phyloP scores from a whole-genome alignment of 2,113 vertebrate genomes.

The Natator depressus region DNA sequence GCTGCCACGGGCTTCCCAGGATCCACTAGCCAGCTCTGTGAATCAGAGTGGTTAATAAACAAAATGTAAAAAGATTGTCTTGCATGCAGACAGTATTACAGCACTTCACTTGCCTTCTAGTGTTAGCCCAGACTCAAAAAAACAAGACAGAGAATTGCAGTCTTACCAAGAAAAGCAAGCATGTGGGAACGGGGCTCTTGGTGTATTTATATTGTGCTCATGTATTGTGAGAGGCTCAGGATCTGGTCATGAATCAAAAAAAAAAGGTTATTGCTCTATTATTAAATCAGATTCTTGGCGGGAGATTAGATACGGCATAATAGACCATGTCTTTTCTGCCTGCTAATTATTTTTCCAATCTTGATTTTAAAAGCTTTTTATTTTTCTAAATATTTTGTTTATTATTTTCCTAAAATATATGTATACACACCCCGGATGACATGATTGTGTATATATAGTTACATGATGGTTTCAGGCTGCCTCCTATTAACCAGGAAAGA shows the following conservation, averaged over 20 bases:
- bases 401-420: background rate
- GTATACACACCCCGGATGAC: background rate
- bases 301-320: background rate
- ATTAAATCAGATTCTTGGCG: background rate
- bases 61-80: background rate
- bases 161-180: background rate
- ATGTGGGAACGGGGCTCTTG: fast-evolving
- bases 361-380: background rate
- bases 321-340: background rate
- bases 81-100: background rate
- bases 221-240: background rate
- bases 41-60: background rate
- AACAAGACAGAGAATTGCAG: background rate
- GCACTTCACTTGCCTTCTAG: background rate
- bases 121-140: background rate
- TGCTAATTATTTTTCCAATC: background rate
- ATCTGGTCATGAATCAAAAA: background rate
- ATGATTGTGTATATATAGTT: background rate
- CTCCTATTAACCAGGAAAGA: background rate
- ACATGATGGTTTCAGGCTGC: background rate
- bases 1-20: background rate
- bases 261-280: background rate
- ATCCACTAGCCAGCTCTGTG: background rate
- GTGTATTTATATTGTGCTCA: background rate
- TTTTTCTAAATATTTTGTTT: background rate